Conservation (phyloP, 53 echinoderm and acorn worm species). For the Crossaster papposus region DNA sequence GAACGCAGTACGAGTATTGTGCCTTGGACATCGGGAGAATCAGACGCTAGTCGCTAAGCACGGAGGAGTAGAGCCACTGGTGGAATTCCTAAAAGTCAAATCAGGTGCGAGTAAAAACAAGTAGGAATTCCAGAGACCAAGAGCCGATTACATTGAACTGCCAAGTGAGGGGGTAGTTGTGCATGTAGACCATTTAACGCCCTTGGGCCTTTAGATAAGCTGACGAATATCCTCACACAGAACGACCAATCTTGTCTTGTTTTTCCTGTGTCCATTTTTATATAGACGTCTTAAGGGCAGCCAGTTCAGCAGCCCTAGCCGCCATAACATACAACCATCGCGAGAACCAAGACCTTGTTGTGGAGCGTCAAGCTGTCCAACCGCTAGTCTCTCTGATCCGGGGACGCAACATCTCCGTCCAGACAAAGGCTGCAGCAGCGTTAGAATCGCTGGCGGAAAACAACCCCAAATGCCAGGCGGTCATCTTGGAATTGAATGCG, state of each 20-base stretch:
- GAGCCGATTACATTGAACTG: too few relatives aligned
- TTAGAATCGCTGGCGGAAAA: constrained; percentile 86
- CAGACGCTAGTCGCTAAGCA: constrained; percentile 85
- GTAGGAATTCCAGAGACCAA: too few relatives aligned
- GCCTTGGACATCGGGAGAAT: constrained; percentile 77
- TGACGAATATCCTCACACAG: too few relatives aligned
- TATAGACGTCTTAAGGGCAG: constrained; percentile 86
- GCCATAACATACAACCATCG: constrained; percentile 77
- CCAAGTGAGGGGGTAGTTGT: too few relatives aligned
- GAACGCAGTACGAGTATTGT: constrained; percentile 86
- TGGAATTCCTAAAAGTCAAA: constrained; percentile 91
- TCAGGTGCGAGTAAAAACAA: constrained; percentile 68
- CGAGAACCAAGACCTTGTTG: constrained; percentile 82
- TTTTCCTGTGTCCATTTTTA: background rate
- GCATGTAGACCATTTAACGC: too few relatives aligned
- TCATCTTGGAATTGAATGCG: constrained; percentile 81
- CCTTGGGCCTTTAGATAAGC: too few relatives aligned
- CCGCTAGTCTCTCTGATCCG: constrained; percentile 86
- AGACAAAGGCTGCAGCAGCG: constrained; percentile 94
- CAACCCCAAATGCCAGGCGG: constrained; percentile 86
- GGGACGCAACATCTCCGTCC: constrained; percentile 92
- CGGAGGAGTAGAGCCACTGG: constrained; percentile 83
- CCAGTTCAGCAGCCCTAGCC: constrained; percentile 89
- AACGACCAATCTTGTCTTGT: background rate
- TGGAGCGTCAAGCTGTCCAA: constrained; percentile 78